Evolutionary conservation across 2,888 invertebrate genomes (phyloP), one percentile per base, ranked within the genome.

Genomic region (Byasa hedistus): DNA sequence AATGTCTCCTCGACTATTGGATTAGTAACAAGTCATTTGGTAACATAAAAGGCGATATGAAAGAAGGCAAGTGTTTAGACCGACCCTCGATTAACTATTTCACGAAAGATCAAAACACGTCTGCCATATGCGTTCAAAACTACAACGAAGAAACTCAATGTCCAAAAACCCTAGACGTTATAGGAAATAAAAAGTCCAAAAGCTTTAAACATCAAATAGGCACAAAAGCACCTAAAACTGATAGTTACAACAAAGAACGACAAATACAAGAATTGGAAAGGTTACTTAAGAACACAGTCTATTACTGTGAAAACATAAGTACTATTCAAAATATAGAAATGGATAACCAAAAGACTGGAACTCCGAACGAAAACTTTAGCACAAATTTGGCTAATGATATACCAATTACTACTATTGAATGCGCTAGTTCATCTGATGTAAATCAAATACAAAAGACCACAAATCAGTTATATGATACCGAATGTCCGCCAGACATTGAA

Each of bases 221-320:
- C 65, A 64, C 22, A 21, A 27, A 69, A 64, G 64, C n/a, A 51
- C 32, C 32, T 66, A 66, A 48, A 44, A 77, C 79, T 15, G 78
- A 80, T 17, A 86, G 84, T 69, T 82, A 74, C 61, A 78, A 81
- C 68, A 87, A 84, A 71, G 89, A 89, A 68, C 75, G 78, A 64
- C 81, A 79, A 21, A 79, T 89, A 68, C 87, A 88, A 72, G 82
- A 88, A 72, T 73, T 89, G 1, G 90, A 91, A 73, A 81, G 73
- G 70, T 68, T 89, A 23, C 73, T 91, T 0, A 86, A 86, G 73
- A 89, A 79, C 68, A 91, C 88, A 0, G 82, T 90, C 0, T 91
- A 90, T 52, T 72, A 83, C 22, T 87, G 83, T 70, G 84, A 84
- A 66, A 82, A 84, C 1, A 69, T 74, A 3, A 73, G 68, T 22